Evolutionary conservation across 2,888 invertebrate genomes (phyloP).

Genomic region (Epirrhoe tristata): DNA sequence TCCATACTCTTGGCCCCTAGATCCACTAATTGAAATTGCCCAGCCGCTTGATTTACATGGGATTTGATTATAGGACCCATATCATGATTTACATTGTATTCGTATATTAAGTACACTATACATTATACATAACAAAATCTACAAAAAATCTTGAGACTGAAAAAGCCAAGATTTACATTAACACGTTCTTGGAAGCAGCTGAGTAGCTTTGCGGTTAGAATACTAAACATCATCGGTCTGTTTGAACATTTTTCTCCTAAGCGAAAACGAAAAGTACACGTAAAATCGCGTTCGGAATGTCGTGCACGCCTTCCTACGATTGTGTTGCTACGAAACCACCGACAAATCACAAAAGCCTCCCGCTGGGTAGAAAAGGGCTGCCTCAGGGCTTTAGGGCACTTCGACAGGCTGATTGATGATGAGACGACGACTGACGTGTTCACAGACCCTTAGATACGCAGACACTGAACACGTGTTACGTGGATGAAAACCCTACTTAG

Average conservation of each 20-base stretch:
- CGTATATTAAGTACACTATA: constrained; percentile 17
- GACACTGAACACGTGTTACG: constrained; percentile 18
- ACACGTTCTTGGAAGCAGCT: background rate
- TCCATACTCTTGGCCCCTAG: constrained; percentile 12
- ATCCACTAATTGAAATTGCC: constrained; percentile 38
- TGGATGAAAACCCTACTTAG: constrained; percentile 26
- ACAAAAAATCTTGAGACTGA: background rate
- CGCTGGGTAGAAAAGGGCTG: constrained; percentile 29
- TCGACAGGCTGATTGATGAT: constrained; percentile 43
- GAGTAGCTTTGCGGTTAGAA: background rate
- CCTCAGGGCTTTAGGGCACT: constrained; percentile 33
- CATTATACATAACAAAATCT: background rate
- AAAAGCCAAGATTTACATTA: background rate
- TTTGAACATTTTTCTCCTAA: constrained; percentile 2
- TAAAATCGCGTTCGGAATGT: background rate
- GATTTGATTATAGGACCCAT: constrained; percentile 34
- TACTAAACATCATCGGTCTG: background rate
- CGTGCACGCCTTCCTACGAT: background rate
- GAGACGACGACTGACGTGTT: constrained; percentile 30
- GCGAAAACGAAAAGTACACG: background rate
- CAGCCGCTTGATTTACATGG: constrained; percentile 40
- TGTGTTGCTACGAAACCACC: constrained; percentile 8
- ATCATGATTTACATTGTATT: constrained; percentile 17
- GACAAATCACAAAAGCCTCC: constrained; percentile 7
- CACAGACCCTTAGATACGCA: constrained; percentile 7